phyloP scores from a whole-genome alignment of 2,888 invertebrate species.

The Oxyscelio sp. region DNA sequence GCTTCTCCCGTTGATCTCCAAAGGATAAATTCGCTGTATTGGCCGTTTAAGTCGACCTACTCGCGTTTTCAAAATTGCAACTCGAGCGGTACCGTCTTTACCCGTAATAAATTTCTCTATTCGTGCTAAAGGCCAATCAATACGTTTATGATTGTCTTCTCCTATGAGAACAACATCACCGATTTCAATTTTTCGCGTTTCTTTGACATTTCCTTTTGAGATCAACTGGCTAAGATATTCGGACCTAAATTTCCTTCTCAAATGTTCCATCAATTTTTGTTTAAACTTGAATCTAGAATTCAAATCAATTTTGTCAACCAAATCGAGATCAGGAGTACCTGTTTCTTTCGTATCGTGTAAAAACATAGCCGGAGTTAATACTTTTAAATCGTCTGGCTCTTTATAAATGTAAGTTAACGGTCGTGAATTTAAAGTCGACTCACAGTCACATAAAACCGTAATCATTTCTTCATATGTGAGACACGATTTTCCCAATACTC shows the following conservation, averaged over 20 bases:
- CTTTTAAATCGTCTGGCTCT: no score
- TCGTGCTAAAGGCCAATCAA: slow-evolving; percentile 75
- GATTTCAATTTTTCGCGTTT: slow-evolving; percentile 19
- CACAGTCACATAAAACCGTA: no score
- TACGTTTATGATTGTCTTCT: slow-evolving; percentile 63
- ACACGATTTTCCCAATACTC: no score
- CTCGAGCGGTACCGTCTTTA: slow-evolving; percentile 62
- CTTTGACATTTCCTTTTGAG: not conserved
- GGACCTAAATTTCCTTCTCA: slow-evolving; percentile 43
- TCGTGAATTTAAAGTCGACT: no score
- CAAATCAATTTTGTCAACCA: no score
- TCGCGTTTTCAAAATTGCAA: slow-evolving; percentile 64
- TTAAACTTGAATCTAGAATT: slow-evolving; percentile 23
- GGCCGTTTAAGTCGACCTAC: slow-evolving; percentile 63
- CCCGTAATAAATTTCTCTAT: slow-evolving; percentile 60
- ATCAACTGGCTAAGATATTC: slow-evolving; percentile 58
- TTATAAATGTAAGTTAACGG: no score
- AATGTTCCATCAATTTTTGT: slow-evolving; percentile 55
- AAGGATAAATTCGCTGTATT: slow-evolving; percentile 70
- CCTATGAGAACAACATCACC: slow-evolving; percentile 75
- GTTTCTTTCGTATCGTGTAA: no score
- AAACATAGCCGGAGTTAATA: no score
- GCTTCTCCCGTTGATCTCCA: no score
- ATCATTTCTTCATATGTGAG: no score
- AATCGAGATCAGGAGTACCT: no score